Evolutionary conservation across 2,888 invertebrate species (phyloP).

Genomic region (Papilio elwesi): DNA sequence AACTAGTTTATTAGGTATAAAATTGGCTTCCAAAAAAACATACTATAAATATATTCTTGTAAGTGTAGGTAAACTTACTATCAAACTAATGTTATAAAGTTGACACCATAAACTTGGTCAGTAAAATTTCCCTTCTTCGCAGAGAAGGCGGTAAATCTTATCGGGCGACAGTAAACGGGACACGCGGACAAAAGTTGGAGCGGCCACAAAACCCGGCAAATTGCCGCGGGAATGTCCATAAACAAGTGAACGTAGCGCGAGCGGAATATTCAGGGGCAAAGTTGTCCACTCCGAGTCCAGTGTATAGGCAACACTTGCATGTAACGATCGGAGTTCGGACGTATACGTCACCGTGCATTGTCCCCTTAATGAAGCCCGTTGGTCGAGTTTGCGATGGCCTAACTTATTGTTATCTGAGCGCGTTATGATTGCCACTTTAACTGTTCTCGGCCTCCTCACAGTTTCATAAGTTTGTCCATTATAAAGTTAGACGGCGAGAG

Average conservation of each 20-base stretch:
- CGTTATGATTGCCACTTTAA: conserved; percentile 78
- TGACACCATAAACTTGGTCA: conserved; percentile 44
- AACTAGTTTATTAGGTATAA: no score
- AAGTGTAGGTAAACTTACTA: conserved; percentile 36
- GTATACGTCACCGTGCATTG: conserved; percentile 75
- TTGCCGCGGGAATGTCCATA: conserved; percentile 65
- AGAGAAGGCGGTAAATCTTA: conserved; percentile 66
- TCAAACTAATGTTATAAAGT: conserved; percentile 42
- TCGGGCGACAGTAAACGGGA: conserved; percentile 65
- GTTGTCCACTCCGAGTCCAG: conserved; percentile 67
- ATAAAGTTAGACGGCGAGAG: conserved; percentile 59
- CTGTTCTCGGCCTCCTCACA: conserved; percentile 67
- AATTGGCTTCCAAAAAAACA: no score
- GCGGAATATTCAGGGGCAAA: conserved; percentile 81
- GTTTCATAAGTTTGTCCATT: conserved; percentile 70
- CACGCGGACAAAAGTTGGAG: conserved; percentile 69
- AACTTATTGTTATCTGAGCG: conserved; percentile 77
- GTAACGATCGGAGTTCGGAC: conserved; percentile 74
- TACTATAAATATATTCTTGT: conserved; percentile 4
- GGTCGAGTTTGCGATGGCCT: conserved; percentile 65
- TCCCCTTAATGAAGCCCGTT: conserved; percentile 78
- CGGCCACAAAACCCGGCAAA: conserved; percentile 70
- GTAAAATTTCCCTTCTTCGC: conserved; percentile 47
- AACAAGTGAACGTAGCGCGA: conserved; percentile 68
- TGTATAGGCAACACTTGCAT: conserved; percentile 75